Percentiles rank a stretch among this genome's conserved stretches.
Conservation (phyloP, 2,888 invertebrate species). For the Caenorhabditis virilis region DNA sequence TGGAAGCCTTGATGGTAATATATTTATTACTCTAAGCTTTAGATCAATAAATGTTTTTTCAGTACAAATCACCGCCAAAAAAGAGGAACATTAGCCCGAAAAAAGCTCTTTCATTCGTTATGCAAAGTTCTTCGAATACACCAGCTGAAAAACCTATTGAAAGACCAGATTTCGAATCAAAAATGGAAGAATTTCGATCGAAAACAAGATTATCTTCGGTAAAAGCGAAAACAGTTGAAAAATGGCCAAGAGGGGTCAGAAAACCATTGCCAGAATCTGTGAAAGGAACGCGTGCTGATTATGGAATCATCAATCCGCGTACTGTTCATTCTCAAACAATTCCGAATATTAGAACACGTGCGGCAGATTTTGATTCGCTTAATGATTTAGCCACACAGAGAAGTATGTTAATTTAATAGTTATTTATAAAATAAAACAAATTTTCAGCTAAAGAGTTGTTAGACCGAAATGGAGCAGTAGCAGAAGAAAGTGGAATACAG, state of each 20-base stretch:
- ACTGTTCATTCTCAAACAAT: not conserved
- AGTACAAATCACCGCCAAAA: not conserved
- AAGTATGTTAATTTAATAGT: constrained; percentile 1
- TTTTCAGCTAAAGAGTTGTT: constrained; percentile 9
- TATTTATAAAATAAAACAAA: not conserved
- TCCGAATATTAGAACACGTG: too few relatives aligned
- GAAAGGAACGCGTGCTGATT: not conserved
- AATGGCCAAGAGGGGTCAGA: constrained; percentile 7
- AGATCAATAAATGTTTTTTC: not conserved
- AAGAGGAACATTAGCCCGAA: not conserved
- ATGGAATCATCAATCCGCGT: not conserved
- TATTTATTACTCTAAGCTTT: not conserved
- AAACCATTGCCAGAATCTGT: constrained; percentile 10
- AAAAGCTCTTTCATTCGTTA: too few relatives aligned
- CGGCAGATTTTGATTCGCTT: constrained; percentile 17
- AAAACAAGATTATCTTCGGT: not conserved
- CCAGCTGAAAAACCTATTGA: not conserved
- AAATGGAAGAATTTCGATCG: constrained; percentile 2
- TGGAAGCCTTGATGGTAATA: not conserved
- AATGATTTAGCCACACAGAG: constrained; percentile 3
- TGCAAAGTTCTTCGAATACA: too few relatives aligned
- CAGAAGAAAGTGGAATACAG: not conserved
- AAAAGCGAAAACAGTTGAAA: not conserved
- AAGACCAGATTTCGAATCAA: not conserved
- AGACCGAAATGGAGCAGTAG: not conserved